Evolutionary conservation across 2,113 vertebrate species (phyloP).

Genomic region (Tragelaphus buxtoni): DNA sequence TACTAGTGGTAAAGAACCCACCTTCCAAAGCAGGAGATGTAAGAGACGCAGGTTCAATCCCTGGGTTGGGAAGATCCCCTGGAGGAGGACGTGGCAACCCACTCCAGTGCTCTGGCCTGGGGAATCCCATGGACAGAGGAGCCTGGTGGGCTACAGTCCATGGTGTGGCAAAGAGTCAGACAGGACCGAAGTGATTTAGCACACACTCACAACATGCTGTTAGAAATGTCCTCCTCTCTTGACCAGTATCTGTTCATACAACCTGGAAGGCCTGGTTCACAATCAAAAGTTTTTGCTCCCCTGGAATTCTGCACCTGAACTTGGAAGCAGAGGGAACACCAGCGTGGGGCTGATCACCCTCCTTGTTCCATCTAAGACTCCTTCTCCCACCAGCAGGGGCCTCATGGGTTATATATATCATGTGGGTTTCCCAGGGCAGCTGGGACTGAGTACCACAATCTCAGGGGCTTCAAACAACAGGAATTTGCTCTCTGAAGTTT

Average conservation of each 20-base stretch:
- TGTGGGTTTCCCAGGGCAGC: not conserved
- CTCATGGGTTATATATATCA: accelerated
- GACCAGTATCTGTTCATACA: not conserved
- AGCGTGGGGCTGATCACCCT: not conserved
- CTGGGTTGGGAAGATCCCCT: not conserved
- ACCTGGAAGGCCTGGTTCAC: not conserved
- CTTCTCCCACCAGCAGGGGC: accelerated
- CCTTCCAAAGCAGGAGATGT: not conserved
- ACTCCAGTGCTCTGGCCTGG: not conserved
- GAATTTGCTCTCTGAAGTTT: not conserved
- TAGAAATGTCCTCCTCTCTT: not conserved
- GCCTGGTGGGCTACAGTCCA: not conserved
- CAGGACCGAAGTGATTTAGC: not conserved
- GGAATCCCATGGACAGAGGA: not conserved
- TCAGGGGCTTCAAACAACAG: not conserved
- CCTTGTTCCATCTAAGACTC: not conserved
- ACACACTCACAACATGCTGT: not conserved
- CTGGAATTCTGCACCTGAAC: not conserved
- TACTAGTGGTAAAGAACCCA: not conserved
- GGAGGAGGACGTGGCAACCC: not conserved
- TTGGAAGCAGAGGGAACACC: accelerated
- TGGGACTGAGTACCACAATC: not conserved
- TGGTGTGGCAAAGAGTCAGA: not conserved
- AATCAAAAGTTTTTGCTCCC: not conserved
- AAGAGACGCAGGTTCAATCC: not conserved